Evolutionary conservation across 2,113 vertebrate genomes (phyloP).

Genomic region (Cyrtonyx montezumae): DNA sequence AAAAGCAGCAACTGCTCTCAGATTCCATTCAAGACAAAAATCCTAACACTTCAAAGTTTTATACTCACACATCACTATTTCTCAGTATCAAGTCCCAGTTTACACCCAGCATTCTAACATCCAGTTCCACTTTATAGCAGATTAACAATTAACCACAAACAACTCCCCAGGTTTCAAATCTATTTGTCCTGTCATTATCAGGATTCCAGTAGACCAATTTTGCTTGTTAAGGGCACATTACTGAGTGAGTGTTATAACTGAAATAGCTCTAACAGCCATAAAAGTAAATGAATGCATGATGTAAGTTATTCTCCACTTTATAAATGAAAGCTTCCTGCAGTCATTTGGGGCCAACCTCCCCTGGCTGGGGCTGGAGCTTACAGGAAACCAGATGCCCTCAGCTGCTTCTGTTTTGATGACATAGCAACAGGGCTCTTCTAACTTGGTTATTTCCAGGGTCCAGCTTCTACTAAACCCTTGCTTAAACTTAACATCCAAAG

Average conservation of each 20-base stretch:
- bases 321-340: not conserved
- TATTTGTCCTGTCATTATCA: conserved; percentile 40
- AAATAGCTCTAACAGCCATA: conserved; percentile 50
- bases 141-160: conserved; percentile 73
- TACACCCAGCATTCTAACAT: not conserved
- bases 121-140: conserved; percentile 22
- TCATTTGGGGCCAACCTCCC: conserved; percentile 21
- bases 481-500: not conserved
- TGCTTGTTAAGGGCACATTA: conserved; percentile 56
- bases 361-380: conserved; percentile 11
- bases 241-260: conserved; percentile 12
- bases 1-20: not conserved
- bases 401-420: not conserved
- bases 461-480: not conserved
- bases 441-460: not conserved
- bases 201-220: conserved; percentile 14
- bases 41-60: not conserved
- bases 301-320: conserved; percentile 2
- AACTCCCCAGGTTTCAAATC: conserved; percentile 39
- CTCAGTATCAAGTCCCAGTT: not conserved
- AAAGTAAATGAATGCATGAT: conserved; percentile 52
- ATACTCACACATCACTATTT: not conserved
- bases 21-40: not conserved
- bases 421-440: not conserved
- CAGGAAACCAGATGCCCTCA: not conserved